Base-by-base conservation (phyloP, 2,797 vertebrate genomes). In the Gallinago nigripennis region DNA sequence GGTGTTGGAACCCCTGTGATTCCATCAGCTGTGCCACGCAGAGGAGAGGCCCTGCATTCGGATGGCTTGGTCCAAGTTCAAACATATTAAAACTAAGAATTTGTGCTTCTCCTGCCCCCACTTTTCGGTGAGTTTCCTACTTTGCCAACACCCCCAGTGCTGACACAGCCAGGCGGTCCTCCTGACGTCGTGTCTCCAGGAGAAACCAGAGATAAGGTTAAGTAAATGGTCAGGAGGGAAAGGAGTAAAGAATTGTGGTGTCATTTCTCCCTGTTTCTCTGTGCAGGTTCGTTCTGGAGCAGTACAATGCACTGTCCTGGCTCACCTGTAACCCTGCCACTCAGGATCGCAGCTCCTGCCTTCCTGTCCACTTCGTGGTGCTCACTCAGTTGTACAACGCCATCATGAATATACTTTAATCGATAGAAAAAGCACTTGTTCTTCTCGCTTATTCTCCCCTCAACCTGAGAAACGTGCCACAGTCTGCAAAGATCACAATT, bases 231-330 rank as follows among this genome's bases (percentile, higher is more conserved):
- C 5, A 27, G 15, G 64, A 14, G 13, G 30, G 54, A 28, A 23
- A 80, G 79, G 19, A 87, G 46, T 25, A 18, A 46, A 19, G 4
- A 16, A 11, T 21, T 14, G 12, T 16, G 1, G 1, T 57, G 4
- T 86, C 5, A 71, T 51, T 45, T 46, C 45, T 39, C 4, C 23
- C 28, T 18, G 2, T 84, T 94, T 53, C 86, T 24, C 61, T n/a
- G 41, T 11, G 63, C 97, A 99, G 99, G 99, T 99, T 99, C 71
- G 99, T 99, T 54, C 95, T 99, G 98, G 99, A 99, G 98, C 99
- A 99, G 98, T 99, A 99, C 97, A 99, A 99, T 11, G 99, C 99
- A 86, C 99, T 99, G 86, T 99, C 99, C 84, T 99, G 99, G 99
- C 98, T 99, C 86, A 99, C 99, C 1, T 99, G 99, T 88, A 99